Percentiles rank a stretch among this genome's conserved stretches.
These are phyloP conservation scores for Cyclura pinguis DNA, from an alignment of 2,797 vertebrate species.

Conservation along the genomic window DNA sequence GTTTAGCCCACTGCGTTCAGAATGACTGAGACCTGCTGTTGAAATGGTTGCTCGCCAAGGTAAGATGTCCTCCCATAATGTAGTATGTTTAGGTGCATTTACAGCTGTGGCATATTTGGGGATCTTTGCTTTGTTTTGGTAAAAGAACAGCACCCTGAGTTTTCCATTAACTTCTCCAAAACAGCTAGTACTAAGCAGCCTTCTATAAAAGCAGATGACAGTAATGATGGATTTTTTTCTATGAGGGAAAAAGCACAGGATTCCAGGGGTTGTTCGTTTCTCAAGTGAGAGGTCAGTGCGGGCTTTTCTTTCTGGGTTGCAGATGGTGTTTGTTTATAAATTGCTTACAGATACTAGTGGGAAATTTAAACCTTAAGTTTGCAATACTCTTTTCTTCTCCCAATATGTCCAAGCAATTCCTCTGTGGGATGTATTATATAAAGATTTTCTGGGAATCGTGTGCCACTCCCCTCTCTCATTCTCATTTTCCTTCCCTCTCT, in stretches of 20 bases:
- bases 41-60: background rate
- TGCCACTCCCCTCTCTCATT: background rate
- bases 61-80: background rate
- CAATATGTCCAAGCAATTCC: background rate
- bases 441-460: background rate
- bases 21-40: background rate
- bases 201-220: background rate
- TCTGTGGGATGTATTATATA: background rate
- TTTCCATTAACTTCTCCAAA: background rate
- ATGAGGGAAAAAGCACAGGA: background rate
- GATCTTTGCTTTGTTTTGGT: too few relatives aligned
- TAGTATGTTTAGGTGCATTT: background rate
- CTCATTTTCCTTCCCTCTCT: too few relatives aligned
- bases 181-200: background rate
- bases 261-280: background rate
- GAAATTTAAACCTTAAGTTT: background rate
- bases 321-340: background rate
- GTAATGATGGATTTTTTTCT: too few relatives aligned
- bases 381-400: background rate
- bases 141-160: background rate
- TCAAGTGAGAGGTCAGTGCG: background rate
- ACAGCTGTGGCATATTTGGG: too few relatives aligned
- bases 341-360: background rate
- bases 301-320: background rate
- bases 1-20: fast-evolving